phyloP scores from a whole-genome alignment of 2,888 invertebrate species.

The Holacanthella duospinosa region DNA sequence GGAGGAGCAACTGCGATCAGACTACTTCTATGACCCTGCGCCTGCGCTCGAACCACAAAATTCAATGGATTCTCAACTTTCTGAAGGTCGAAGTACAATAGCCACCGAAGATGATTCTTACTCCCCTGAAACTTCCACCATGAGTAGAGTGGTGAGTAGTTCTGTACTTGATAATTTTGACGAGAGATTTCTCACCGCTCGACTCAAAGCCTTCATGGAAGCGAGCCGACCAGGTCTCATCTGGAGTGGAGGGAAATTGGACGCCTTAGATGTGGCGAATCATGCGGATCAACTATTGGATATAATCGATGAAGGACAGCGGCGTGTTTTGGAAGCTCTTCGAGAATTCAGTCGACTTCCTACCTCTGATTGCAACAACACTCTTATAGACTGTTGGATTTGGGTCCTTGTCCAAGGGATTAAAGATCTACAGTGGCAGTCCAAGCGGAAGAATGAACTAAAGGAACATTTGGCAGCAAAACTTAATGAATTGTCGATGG shows the following conservation, averaged over 20 bases:
- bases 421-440: neutral
- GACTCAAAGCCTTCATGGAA: neutral
- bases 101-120: too few relatives aligned
- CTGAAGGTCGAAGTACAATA: too few relatives aligned
- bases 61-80: too few relatives aligned
- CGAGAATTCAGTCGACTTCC: neutral
- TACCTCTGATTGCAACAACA: neutral
- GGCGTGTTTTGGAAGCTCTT: neutral
- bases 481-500: neutral
- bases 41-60: too few relatives aligned
- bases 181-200: neutral
- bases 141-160: too few relatives aligned
- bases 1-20: too few relatives aligned
- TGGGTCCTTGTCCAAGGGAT: neutral
- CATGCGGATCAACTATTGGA: neutral
- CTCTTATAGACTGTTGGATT: neutral
- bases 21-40: too few relatives aligned
- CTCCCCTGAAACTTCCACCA: too few relatives aligned
- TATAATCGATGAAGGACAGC: neutral
- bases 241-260: neutral
- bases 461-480: neutral
- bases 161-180: too few relatives aligned
- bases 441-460: neutral
- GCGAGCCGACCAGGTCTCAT: neutral
- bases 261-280: neutral